Evolutionary conservation across 2,888 invertebrate species (phyloP).

Genomic region (Zygothrica quintamaculata): DNA sequence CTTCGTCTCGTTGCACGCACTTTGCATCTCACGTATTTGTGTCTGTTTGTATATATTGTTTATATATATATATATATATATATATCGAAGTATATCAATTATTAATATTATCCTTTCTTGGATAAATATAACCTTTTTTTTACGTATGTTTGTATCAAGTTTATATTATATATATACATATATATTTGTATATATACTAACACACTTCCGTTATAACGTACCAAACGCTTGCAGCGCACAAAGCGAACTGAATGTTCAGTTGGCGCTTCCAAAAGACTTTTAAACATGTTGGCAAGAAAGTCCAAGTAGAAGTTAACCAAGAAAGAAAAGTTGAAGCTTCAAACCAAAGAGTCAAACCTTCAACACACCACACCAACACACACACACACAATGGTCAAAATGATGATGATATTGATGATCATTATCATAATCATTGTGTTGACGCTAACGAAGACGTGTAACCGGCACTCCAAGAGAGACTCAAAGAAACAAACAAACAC

Average conservation of each 20-base stretch:
- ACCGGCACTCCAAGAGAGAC: constrained; percentile 35
- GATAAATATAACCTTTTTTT: too few species aligned
- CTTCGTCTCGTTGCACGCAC: constrained; percentile 35
- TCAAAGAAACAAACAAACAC: constrained; percentile 18
- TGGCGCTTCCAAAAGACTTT: constrained; percentile 78
- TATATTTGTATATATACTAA: constrained; percentile 36
- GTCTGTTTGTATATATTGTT: too few species aligned
- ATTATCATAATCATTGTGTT: constrained; percentile 19
- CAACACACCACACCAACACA: too few species aligned
- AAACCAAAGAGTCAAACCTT: constrained; percentile 49
- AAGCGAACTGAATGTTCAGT: constrained; percentile 70
- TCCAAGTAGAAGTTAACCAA: constrained; percentile 73
- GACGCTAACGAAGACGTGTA: constrained; percentile 30
- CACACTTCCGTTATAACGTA: constrained; percentile 69
- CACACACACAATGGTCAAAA: constrained; percentile 65
- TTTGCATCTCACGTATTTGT: constrained; percentile 14
- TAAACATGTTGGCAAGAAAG: constrained; percentile 78
- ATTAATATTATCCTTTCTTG: neutral
- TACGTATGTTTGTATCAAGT: too few species aligned
- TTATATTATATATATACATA: too few species aligned
- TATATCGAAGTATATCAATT: neutral
- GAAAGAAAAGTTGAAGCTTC: constrained; percentile 70
- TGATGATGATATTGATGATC: constrained; percentile 35
- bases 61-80: too few species aligned
- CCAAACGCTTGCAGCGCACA: constrained; percentile 76